phyloP scores from a whole-genome alignment of 2,113 vertebrate species.

The Myiagra hebetior region DNA sequence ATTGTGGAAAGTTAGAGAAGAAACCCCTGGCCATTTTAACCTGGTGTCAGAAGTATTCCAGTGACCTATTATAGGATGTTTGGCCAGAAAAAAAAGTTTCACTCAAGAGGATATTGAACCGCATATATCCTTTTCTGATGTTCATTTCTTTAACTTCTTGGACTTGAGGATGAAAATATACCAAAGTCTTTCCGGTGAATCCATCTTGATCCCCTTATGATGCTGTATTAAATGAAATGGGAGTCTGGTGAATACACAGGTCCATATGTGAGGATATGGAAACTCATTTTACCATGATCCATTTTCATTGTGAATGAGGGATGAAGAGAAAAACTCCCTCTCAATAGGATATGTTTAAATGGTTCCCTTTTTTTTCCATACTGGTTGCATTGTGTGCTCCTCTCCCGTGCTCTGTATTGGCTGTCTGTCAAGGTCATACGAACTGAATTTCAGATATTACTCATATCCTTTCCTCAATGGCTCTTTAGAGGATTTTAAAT shows the following conservation, averaged over 20 bases:
- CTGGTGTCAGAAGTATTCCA: neutral
- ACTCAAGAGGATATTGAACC: neutral
- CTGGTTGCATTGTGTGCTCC: neutral
- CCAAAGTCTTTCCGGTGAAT: neutral
- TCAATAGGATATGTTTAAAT: neutral
- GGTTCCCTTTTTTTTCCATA: neutral
- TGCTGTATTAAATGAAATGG: neutral
- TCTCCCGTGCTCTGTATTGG: neutral
- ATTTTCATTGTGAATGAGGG: neutral
- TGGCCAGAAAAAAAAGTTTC: neutral
- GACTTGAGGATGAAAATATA: neutral
- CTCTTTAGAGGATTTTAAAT: constrained; percentile 54
- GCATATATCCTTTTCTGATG: neutral
- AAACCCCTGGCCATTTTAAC: neutral
- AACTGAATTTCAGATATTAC: constrained; percentile 44
- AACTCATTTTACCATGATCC: neutral
- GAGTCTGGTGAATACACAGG: neutral
- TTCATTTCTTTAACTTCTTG: neutral
- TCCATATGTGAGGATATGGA: neutral
- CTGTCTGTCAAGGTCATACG: constrained; percentile 36
- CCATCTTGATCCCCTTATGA: neutral
- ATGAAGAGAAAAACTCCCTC: neutral
- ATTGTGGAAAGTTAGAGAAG: neutral
- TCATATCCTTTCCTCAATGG: constrained; percentile 36
- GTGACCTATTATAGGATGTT: neutral